These are phyloP conservation scores for Jaculus jaculus DNA, from an alignment of 2,113 vertebrate species.

Conservation along the genomic window DNA sequence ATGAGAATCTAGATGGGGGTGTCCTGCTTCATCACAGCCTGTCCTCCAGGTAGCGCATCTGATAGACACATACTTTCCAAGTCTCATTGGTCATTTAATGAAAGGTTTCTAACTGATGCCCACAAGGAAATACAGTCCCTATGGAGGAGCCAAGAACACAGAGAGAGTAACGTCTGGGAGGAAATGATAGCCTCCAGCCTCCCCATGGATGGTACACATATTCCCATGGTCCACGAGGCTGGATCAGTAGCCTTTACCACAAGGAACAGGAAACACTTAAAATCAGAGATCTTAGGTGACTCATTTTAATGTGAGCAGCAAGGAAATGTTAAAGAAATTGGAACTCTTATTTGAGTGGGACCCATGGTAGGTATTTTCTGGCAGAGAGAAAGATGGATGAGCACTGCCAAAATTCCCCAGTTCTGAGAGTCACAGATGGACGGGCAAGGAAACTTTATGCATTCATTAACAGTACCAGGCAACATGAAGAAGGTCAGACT, in stretches of 20 bases:
- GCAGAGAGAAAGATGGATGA: slow-evolving; percentile 56
- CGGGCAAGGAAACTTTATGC: slow-evolving; percentile 51
- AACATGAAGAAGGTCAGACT: not conserved
- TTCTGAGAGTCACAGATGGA: slow-evolving; percentile 53
- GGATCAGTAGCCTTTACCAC: not conserved
- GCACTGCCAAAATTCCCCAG: slow-evolving; percentile 32
- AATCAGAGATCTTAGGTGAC: not conserved
- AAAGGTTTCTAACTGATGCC: not conserved
- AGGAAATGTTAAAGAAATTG: slow-evolving; percentile 65
- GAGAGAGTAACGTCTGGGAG: not conserved
- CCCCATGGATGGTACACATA: not conserved
- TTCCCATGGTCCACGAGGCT: not conserved
- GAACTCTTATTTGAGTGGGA: slow-evolving; percentile 46
- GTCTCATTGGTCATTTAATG: not conserved
- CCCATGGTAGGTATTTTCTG: slow-evolving; percentile 64
- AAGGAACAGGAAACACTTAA: not conserved
- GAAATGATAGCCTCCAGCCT: not conserved
- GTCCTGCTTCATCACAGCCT: not conserved
- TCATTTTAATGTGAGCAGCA: slow-evolving; percentile 41
- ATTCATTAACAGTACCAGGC: slow-evolving; percentile 42
- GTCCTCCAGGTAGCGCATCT: not conserved
- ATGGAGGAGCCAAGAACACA: not conserved
- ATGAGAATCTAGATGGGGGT: not conserved
- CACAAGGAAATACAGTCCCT: not conserved
- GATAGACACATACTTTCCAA: not conserved